Base-by-base conservation (phyloP, 1,140 invertebrate species). In the Sitobion miscanthi region DNA sequence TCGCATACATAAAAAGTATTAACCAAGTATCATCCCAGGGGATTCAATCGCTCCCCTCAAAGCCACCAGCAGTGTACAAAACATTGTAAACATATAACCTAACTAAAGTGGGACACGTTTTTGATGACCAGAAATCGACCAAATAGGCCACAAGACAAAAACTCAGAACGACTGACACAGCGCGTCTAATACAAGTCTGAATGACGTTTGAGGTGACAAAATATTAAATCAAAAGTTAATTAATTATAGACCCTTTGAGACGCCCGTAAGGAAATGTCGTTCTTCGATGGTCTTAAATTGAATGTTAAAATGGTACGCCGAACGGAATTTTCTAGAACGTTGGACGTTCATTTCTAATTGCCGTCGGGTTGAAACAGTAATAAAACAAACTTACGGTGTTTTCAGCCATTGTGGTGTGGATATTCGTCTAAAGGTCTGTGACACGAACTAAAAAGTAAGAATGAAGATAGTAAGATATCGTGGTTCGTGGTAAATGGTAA, bases 321-420 rank as follows among this genome's bases (percentile, higher is more conserved):
- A n/a, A 47, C 30, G 25, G 1, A n/a, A 47, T 45, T 69, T 42
- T 69, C 11, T 7, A 11, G 14, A 69, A n/a, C 7, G 7, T 30
- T 11, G 14, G 6, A 62, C 35, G 2, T 54, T 54, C 20, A 8
- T 90, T 90, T 62, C 5, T 0, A 25, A 38, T 62, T 2, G 54
- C 25, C 5, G 17, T 42, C 0, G 5, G 14, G 14, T 42, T 30
- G 17, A 30, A 69, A 90, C 45, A 0, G 0, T 11, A 42, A 42
- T 57, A 69, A 45, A 90, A 45, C 38, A 62, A 62, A 90, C 89
- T 90, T 90, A 90, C 89, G 14, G 89, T 69, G 25, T 90, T 90
- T 69, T 90, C 89, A 9, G 89, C 89, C 89, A 90, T 90, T 45
- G 30, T 47, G 49, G 8, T 38, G 30, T 49, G 62, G 89, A 30